phyloP scores from a whole-genome alignment of 1,140 invertebrate species.

The Drosophila bipectinata region DNA sequence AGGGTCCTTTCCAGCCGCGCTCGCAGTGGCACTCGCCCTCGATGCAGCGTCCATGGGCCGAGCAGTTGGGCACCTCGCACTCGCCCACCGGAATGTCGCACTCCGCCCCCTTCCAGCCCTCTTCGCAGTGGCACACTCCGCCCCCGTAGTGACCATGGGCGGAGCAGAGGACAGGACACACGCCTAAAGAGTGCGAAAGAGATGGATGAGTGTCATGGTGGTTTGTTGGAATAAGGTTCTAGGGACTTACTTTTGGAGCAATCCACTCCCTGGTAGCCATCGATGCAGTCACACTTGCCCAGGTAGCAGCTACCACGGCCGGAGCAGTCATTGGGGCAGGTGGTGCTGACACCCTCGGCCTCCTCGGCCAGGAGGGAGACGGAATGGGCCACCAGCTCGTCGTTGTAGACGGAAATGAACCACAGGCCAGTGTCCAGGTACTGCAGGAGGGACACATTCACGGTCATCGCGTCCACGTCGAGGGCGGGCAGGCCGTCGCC shows the following conservation, averaged over 20 bases:
- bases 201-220: background rate
- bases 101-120: slow-evolving; percentile 98
- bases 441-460: slow-evolving; percentile 93
- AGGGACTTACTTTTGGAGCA: slow-evolving; percentile 94
- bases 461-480: slow-evolving; percentile 88
- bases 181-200: slow-evolving; percentile 85
- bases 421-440: slow-evolving; percentile 96
- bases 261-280: slow-evolving; percentile 95
- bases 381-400: slow-evolving; percentile 93
- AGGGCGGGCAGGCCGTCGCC: slow-evolving; percentile 70
- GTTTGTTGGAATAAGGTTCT: background rate
- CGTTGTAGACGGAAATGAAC: slow-evolving; percentile 98
- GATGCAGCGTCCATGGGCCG: slow-evolving; percentile 94
- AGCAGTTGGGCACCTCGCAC: slow-evolving; percentile 96
- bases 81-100: slow-evolving; percentile 96
- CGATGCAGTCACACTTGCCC: slow-evolving; percentile 97
- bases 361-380: slow-evolving; percentile 92
- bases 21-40: slow-evolving; percentile 95
- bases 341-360: slow-evolving; percentile 93
- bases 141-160: slow-evolving; percentile 98
- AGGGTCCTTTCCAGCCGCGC: slow-evolving; percentile 94
- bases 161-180: slow-evolving; percentile 98
- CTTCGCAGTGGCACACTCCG: slow-evolving; percentile 97
- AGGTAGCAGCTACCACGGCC: slow-evolving; percentile 97
- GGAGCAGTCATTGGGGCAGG: slow-evolving; percentile 97